A percentile compares a stretch with the other conserved stretches of the same genome.
Conservation (phyloP, 2,113 vertebrate genomes). For the Triplophysa siluroides region DNA sequence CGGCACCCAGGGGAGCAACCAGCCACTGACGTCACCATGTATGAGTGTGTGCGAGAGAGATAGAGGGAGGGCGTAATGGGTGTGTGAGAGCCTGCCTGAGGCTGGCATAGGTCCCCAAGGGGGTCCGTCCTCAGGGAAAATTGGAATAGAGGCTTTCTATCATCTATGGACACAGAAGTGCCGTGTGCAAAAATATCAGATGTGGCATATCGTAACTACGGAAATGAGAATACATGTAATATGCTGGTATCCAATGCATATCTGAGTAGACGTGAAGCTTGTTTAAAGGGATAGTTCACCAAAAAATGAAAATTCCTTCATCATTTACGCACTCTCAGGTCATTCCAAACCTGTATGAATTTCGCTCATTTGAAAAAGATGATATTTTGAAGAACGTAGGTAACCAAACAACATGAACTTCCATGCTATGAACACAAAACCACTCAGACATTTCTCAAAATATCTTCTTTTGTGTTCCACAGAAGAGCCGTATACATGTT, state of each 20-base stretch:
- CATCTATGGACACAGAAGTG: slow-evolving; percentile 15
- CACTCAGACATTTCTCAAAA: no score
- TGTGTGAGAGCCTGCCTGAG: slow-evolving; percentile 94
- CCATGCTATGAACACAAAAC: no score
- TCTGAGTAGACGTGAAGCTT: background rate
- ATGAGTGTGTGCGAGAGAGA: slow-evolving; percentile 47
- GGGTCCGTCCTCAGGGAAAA: slow-evolving; percentile 69
- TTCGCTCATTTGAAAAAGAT: no score
- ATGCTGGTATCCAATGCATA: background rate
- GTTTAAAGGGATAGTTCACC: background rate
- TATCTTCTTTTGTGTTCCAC: no score
- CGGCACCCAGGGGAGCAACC: slow-evolving; percentile 95
- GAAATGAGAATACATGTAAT: background rate
- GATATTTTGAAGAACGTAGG: no score
- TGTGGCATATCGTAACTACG: background rate
- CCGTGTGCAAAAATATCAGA: slow-evolving; percentile 10
- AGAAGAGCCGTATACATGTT: no score
- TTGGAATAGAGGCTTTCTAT: slow-evolving; percentile 54
- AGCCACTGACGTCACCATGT: slow-evolving; percentile 88
- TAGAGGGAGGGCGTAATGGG: slow-evolving; percentile 80
- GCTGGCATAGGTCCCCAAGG: slow-evolving; percentile 87
- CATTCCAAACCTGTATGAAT: no score
- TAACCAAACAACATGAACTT: no score
- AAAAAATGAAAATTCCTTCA: no score
- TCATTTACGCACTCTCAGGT: no score